Percentiles rank a stretch among this genome's conserved stretches.
phyloP scores from a whole-genome alignment of 2,113 vertebrate genomes.

The Chrysemys picta region DNA sequence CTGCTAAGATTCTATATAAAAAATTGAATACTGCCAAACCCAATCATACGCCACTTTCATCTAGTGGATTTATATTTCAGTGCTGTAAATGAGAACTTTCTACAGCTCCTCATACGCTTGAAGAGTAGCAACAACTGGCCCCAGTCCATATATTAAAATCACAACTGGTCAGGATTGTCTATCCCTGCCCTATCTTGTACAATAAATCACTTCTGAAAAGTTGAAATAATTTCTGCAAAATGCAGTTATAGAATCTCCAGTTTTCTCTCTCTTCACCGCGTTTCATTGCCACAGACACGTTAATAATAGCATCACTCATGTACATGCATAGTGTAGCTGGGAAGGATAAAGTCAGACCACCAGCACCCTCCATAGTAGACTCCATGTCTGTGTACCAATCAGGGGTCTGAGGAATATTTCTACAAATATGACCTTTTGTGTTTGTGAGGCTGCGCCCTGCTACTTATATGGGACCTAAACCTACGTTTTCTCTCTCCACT shows the following conservation, averaged over 20 bases:
- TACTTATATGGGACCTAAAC: not conserved
- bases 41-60: not conserved
- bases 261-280: not conserved
- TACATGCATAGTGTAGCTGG: not conserved
- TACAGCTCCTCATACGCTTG: not conserved
- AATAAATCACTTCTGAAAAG: not conserved
- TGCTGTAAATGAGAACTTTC: not conserved
- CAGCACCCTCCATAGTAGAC: not conserved
- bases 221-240: not conserved
- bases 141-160: not conserved
- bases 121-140: not conserved
- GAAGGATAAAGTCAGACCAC: not conserved
- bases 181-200: not conserved
- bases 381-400: not conserved
- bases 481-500: not conserved
- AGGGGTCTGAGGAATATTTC: not conserved
- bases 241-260: not conserved
- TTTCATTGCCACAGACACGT: not conserved
- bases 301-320: not conserved
- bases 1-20: not conserved
- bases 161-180: not conserved
- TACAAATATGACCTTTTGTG: not conserved
- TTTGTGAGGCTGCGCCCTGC: not conserved
- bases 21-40: not conserved
- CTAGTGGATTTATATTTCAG: not conserved